Evolutionary conservation across 2,888 invertebrate species (phyloP), one percentile per base, ranked within the genome.

Genomic region (Trypoxylon attenuatum): DNA sequence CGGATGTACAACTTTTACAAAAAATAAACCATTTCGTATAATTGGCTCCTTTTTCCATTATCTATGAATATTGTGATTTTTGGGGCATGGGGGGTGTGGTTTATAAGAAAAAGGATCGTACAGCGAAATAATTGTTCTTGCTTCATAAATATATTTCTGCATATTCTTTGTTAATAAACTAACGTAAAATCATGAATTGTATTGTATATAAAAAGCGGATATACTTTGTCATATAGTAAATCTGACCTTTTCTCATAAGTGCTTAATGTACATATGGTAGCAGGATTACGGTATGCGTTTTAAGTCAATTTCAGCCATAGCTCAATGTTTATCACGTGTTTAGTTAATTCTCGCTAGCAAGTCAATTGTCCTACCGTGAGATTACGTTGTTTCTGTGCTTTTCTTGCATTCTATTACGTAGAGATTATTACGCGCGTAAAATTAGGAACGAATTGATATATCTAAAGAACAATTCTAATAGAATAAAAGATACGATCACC

Each of bases 1-100:
- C 69, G 57, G 59, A 76, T 75, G 77, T 75, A 76, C 75, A 78
- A 76, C 63, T 77, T 79, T 79, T 70, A 71, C 75, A 79, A 73
- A 63, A 65, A 79, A 79, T 79, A 79, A 79, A 79, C 57, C 73
- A 66, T 78, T 77, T 77, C 73, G 42, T 76, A 76, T 57, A 69
- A 25, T 47, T 50, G 6, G 16, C 10, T 8, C 16, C 21, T 50
- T 1, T 15, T 6, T 41, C 49, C 52, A 22, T 43, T 41, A 33
- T 15, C 6, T 8, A 1, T 0, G 29, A 6, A 23, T 5, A 45
- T 23, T 45, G 6, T 21, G 5, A 23, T 5, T 22, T 19, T 43
- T 5, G 6, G 57, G 55, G 16, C 4, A 33, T 38, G 33, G 19
- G 27, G 18, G n/a, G 10, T 45, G 6, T 21, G 5, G 21, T 5